These are phyloP conservation scores for Enteromius paludinosus DNA, from an alignment of 2,797 vertebrate genomes.

Conservation along the genomic window DNA sequence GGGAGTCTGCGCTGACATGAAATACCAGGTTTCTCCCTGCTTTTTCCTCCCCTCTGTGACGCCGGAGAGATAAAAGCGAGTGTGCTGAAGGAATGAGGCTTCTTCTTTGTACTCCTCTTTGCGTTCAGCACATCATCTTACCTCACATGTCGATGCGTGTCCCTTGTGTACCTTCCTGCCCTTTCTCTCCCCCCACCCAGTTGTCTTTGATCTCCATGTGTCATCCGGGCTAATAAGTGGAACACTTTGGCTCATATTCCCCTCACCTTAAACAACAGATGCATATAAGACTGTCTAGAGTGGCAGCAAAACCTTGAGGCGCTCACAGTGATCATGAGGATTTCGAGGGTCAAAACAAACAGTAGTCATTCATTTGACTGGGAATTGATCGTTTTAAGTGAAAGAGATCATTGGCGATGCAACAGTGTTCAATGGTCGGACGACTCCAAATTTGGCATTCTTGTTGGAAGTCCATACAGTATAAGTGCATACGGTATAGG, in stretches of 20 bases:
- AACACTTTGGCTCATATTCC: constrained; percentile 28
- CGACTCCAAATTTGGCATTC: too few relatives aligned
- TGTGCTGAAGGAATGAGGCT: constrained; percentile 17
- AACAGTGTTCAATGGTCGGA: neutral
- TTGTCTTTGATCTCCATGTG: constrained; percentile 37
- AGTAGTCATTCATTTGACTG: neutral
- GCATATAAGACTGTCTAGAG: neutral
- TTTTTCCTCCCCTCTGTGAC: constrained; percentile 32
- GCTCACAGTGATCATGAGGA: neutral
- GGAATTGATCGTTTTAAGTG: neutral
- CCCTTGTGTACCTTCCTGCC: constrained; percentile 17
- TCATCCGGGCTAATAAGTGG: neutral
- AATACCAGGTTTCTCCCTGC: constrained; percentile 36
- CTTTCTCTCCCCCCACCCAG: constrained; percentile 6
- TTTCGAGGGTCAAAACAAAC: neutral
- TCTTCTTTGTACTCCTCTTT: constrained; percentile 30
- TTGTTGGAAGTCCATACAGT: too few relatives aligned
- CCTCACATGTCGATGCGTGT: constrained; percentile 30
- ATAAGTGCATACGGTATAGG: too few relatives aligned
- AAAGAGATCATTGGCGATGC: neutral
- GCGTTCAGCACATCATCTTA: constrained; percentile 24
- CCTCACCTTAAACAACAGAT: constrained; percentile 17
- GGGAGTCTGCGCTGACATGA: constrained; percentile 46
- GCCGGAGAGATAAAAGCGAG: constrained; percentile 35
- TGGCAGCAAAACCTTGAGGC: neutral